Conservation (phyloP, 23 tunicate species). For the Styela plicata region DNA sequence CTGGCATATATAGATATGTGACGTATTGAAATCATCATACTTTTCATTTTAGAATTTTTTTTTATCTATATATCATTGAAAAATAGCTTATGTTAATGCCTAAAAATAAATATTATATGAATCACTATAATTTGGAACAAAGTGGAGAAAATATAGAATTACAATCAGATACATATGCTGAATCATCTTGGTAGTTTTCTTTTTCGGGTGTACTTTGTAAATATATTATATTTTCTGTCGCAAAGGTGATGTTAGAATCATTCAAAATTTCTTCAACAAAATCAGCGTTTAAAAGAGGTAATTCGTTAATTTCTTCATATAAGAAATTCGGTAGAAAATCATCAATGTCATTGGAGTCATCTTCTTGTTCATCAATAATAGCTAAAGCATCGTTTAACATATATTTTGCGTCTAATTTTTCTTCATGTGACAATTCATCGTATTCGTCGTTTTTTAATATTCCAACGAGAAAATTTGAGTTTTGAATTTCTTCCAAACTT, state of each 20-base stretch:
- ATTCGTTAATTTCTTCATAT: too few relatives aligned
- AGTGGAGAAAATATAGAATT: neutral
- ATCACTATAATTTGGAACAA: neutral
- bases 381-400: neutral
- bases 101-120: too few relatives aligned
- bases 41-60: too few relatives aligned
- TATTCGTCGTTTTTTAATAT: neutral
- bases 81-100: too few relatives aligned
- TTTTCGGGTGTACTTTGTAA: neutral
- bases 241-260: neutral
- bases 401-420: neutral
- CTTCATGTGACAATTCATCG: neutral
- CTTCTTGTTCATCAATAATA: neutral
- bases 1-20: too few relatives aligned
- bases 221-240: neutral
- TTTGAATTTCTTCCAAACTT: too few relatives aligned
- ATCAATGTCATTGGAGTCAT: too few relatives aligned
- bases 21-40: too few relatives aligned
- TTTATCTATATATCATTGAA: too few relatives aligned
- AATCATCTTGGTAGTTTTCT: neutral
- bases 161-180: neutral
- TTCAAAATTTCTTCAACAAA: neutral
- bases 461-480: too few relatives aligned
- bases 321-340: too few relatives aligned
- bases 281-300: neutral